Base-by-base conservation (phyloP, 2,888 invertebrate species). In the Meloe dianella region DNA sequence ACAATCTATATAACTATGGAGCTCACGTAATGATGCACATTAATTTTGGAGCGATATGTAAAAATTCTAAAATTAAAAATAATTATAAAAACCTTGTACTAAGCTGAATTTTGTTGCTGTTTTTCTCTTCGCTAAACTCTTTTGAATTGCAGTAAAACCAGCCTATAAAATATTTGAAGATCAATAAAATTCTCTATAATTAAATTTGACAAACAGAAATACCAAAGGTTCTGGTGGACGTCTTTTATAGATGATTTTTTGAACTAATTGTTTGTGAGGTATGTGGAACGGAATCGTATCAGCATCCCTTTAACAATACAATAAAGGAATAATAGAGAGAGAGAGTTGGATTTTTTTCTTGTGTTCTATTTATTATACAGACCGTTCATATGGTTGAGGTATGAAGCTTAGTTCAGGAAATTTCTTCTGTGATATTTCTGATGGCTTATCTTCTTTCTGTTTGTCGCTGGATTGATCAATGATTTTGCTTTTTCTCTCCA, bases 181-280 rank as follows among this genome's bases (percentile, higher is more conserved):
- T 24, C 9, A 47, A 51, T 32, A 29, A 17, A 12, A 20, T 41
- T 41, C 7, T 7, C 4, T 17, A 14, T 8, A 17, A 6, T 56
- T n/a, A 32, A 14, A 41, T n/a, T 10, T 3, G 2, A 9, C 4
- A 61, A 61, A 9, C 4, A 61, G 58, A n/a, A n/a, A 81, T 84
- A 90, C 90, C 85, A 90, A 79, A 27, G 90, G 90, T 77, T 90
- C 89, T 0, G 87, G 86, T 65, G 84, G 82, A 67, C 84, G 82
- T 72, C 84, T 85, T 32, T 87, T 87, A 74, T 83, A 85, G 78
- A 89, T 89, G 65, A 89, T 88, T 79, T 88, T 88, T 72, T 89
- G 88, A 68, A 90, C 77, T 27, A 90, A 79, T 73, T 88, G 88
- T 74, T 86, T 88, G 67, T 80, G 80, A 0, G 89, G 89, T 65